phyloP scores from a whole-genome alignment of 2,888 invertebrate species.

The Aphodius granarius region DNA sequence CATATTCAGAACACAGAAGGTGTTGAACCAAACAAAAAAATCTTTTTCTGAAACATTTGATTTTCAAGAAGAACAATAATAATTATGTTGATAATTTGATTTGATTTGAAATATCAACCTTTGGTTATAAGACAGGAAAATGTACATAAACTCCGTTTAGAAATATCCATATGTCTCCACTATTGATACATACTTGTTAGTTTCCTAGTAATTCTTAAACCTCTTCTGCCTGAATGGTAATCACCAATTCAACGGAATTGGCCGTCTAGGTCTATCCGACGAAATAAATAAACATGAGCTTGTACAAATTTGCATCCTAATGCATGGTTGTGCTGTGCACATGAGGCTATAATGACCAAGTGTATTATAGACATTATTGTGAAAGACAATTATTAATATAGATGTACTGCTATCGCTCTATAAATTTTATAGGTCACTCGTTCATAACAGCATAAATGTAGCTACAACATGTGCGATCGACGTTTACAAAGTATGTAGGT shows the following conservation, averaged over 20 bases:
- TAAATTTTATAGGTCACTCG: not conserved
- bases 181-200: not conserved
- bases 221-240: not conserved
- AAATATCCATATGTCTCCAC: not conserved
- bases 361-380: not conserved
- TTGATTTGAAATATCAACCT: not conserved
- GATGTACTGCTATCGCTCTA: not conserved
- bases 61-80: no score
- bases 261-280: not conserved
- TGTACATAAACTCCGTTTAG: not conserved
- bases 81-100: no score
- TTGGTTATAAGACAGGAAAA: not conserved
- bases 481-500: not conserved
- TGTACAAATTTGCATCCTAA: not conserved
- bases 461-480: not conserved
- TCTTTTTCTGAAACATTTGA: no score
- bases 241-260: not conserved
- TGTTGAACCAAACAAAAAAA: no score
- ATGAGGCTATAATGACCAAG: not conserved
- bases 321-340: not conserved
- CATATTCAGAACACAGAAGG: no score
- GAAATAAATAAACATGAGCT: not conserved
- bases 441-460: not conserved
- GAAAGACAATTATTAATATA: not conserved
- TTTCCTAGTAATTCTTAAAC: not conserved